phyloP scores from a whole-genome alignment of 2,113 vertebrate genomes.

The Eurypyga helias region DNA sequence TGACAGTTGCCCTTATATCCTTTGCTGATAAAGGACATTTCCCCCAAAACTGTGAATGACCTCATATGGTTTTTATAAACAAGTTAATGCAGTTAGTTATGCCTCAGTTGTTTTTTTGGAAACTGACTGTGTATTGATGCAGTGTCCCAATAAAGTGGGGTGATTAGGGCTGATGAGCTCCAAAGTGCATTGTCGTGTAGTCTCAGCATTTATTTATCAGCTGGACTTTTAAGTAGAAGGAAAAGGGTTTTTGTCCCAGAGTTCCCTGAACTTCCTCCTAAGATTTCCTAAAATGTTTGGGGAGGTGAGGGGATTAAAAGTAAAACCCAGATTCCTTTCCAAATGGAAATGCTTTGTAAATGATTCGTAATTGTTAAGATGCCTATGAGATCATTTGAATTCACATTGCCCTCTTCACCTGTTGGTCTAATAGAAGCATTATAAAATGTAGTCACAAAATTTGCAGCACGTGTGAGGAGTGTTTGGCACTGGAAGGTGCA shows the following conservation, averaged over 20 bases:
- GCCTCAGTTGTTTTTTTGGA: background rate
- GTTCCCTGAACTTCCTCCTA: conserved; percentile 9
- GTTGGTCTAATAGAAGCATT: background rate
- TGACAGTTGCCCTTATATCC: background rate
- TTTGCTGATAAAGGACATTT: background rate
- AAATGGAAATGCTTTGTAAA: background rate
- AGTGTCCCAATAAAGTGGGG: background rate
- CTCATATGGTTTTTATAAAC: background rate
- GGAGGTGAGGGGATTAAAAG: background rate
- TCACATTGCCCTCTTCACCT: background rate
- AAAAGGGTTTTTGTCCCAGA: background rate
- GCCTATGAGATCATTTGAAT: background rate
- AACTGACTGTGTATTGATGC: background rate
- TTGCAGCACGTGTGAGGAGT: background rate
- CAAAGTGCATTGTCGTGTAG: background rate
- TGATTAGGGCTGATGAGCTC: background rate
- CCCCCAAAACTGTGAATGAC: background rate
- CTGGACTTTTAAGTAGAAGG: background rate
- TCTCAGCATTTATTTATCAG: background rate
- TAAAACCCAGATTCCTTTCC: background rate
- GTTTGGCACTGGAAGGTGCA: background rate
- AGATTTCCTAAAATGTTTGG: background rate
- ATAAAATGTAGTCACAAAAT: background rate
- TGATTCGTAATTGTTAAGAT: background rate
- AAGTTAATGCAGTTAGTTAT: background rate